Evolutionary conservation across 2,797 vertebrate species (phyloP).

Genomic region (Sebastiscus tertius): DNA sequence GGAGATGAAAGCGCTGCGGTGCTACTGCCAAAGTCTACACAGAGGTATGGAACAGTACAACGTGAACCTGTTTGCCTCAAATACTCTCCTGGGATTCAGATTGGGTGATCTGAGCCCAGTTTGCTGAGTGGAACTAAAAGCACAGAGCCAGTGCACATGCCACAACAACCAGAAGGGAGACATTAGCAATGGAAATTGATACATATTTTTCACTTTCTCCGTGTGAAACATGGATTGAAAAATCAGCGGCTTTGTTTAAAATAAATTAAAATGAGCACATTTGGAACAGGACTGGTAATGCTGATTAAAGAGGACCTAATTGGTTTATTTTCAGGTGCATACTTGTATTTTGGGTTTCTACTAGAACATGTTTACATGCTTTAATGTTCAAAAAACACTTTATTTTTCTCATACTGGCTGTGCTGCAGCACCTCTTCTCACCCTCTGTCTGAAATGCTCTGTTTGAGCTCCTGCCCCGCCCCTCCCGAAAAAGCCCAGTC

Average conservation of each 20-base stretch:
- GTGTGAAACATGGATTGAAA: neutral
- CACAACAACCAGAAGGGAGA: constrained; percentile 45
- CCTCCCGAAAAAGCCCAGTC: too few relatives aligned
- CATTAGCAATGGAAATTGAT: constrained; percentile 14
- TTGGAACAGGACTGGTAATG: too few relatives aligned
- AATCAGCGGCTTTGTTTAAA: neutral
- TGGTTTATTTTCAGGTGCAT: too few relatives aligned
- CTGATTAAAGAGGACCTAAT: too few relatives aligned
- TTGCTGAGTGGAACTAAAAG: constrained; percentile 26
- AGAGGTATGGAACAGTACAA: constrained; percentile 22
- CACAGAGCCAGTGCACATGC: constrained; percentile 46
- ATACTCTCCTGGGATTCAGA: constrained; percentile 25
- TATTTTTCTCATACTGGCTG: too few relatives aligned
- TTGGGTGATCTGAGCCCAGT: constrained; percentile 16
- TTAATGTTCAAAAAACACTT: too few relatives aligned
- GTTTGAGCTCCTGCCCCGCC: too few relatives aligned
- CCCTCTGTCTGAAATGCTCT: too few relatives aligned
- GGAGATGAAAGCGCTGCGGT: neutral
- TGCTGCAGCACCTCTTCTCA: too few relatives aligned
- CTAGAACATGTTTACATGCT: too few relatives aligned
- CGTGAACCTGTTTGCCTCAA: constrained; percentile 46
- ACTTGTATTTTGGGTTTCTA: too few relatives aligned
- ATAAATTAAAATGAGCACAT: too few relatives aligned
- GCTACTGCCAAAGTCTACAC: constrained; percentile 18
- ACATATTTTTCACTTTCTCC: constrained; percentile 23